Evolutionary conservation across 2,113 vertebrate genomes (phyloP).

Genomic region (Equus przewalskii): DNA sequence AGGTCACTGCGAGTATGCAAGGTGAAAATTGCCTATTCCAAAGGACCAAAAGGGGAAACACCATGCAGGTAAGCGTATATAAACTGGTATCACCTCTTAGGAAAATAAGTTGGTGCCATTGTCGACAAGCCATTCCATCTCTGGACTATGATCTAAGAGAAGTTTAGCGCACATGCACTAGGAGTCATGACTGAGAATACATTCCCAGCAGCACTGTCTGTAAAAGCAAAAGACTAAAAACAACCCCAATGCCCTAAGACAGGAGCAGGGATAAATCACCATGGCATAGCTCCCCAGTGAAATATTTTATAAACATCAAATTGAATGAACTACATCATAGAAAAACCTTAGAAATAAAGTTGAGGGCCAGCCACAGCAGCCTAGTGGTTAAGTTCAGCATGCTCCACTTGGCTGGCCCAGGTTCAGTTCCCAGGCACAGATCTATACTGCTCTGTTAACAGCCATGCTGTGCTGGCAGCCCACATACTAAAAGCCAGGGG

Average conservation of each 20-base stretch:
- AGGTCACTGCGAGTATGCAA: neutral
- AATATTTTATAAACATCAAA: neutral
- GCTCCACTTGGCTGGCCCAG: too few relatives aligned
- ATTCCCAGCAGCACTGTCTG: neutral
- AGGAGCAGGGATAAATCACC: neutral
- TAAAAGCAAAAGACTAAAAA: neutral
- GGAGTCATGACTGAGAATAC: neutral
- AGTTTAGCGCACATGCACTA: neutral
- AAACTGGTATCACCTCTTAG: neutral
- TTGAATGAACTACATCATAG: neutral
- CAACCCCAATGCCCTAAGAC: too few relatives aligned
- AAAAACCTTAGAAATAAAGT: neutral
- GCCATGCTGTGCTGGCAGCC: too few relatives aligned
- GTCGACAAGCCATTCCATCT: neutral
- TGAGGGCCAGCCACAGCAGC: too few relatives aligned
- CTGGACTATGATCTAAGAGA: neutral
- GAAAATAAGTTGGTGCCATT: rapidly evolving
- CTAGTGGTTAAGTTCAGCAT: too few relatives aligned
- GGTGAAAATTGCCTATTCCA: neutral
- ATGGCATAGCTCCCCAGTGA: neutral
- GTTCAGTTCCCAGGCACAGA: too few relatives aligned
- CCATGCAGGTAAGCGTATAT: neutral
- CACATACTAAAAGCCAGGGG: too few relatives aligned
- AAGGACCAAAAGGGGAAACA: too few relatives aligned
- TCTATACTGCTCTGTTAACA: too few relatives aligned